Conservation (phyloP, 2,888 invertebrate species). For the Oscheius sp. region DNA sequence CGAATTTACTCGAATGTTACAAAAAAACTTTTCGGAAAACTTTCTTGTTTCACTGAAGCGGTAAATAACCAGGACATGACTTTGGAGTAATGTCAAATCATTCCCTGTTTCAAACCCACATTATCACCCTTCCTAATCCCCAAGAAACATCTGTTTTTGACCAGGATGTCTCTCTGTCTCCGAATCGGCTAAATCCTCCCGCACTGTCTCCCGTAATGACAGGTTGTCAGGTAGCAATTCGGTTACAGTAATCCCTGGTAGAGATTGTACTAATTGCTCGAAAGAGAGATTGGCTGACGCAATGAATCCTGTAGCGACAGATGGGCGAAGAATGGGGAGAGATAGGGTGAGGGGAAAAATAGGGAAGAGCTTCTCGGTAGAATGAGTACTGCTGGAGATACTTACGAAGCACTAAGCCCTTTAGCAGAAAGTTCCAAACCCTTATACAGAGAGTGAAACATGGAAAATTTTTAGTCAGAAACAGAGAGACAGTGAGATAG, state of each 20-base stretch:
- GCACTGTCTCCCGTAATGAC: constrained; percentile 1
- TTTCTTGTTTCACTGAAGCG: too few species aligned
- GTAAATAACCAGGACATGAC: too few species aligned
- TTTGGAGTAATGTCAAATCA: background rate
- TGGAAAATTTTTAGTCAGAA: too few species aligned
- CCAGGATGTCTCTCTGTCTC: background rate
- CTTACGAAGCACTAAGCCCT: too few species aligned
- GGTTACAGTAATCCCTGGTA: constrained; percentile 27
- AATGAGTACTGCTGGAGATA: too few species aligned
- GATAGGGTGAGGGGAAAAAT: background rate
- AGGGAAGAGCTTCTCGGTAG: too few species aligned
- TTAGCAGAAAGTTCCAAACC: too few species aligned
- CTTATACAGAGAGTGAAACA: too few species aligned
- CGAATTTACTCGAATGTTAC: too few species aligned
- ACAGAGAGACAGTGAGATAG: background rate
- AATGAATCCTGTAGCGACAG: constrained; percentile 28
- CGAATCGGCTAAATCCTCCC: constrained; percentile 24
- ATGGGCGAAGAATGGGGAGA: background rate
- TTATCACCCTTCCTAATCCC: background rate
- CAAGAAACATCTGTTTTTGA: constrained; percentile 5
- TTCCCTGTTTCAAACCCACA: background rate
- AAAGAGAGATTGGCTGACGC: constrained; percentile 1
- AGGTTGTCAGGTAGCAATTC: constrained; percentile 35
- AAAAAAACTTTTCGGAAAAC: too few species aligned
- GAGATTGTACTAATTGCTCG: constrained; percentile 11